Percentiles rank a stretch among this genome's conserved stretches.
Conservation (phyloP, 1,140 invertebrate species). For the Hyphantria cunea region DNA sequence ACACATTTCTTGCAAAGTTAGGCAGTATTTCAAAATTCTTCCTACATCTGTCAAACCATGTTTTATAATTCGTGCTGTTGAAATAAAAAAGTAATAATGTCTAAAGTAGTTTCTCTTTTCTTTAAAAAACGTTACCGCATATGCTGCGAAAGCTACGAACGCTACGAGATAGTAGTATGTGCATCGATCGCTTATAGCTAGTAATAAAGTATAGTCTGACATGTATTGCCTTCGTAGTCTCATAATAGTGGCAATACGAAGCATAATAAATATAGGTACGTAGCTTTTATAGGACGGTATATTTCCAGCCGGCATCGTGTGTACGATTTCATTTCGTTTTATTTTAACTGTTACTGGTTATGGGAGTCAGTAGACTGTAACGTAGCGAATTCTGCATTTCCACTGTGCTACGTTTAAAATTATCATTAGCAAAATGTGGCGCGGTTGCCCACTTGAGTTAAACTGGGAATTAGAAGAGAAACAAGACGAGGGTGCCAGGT, state of each 20-base stretch:
- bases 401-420: conserved; percentile 21
- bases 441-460: conserved; percentile 21
- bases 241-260: conserved; percentile 26
- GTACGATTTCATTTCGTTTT: conserved; percentile 50
- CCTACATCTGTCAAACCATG: no score
- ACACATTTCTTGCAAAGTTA: no score
- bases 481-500: conserved; percentile 29
- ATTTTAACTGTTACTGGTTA: conserved; percentile 40
- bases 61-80: no score
- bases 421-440: conserved; percentile 23
- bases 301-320: conserved; percentile 29
- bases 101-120: no score
- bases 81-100: no score
- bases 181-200: conserved; percentile 12
- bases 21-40: no score
- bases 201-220: conserved; percentile 29
- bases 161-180: background rate
- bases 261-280: conserved; percentile 26
- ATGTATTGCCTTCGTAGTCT: conserved; percentile 32
- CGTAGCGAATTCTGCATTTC: conserved; percentile 27
- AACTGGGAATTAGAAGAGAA: conserved; percentile 22
- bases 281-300: conserved; percentile 28
- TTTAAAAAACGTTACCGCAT: background rate
- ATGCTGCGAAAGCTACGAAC: background rate
- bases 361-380: conserved; percentile 37